phyloP scores from a whole-genome alignment of 2,797 vertebrate species.

The Rhinatrema bivittatum region DNA sequence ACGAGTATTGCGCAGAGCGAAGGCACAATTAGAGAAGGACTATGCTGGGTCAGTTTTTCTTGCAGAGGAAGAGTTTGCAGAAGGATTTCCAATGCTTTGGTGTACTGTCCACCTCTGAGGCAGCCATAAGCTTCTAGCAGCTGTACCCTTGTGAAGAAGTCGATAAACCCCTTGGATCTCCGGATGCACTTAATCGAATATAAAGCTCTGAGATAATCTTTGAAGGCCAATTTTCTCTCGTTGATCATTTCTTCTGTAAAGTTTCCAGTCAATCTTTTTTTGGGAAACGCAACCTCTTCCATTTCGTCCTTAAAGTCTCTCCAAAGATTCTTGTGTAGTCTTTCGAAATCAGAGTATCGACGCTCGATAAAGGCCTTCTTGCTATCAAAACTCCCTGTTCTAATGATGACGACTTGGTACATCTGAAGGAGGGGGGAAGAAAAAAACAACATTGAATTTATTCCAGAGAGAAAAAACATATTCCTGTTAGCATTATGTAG shows the following conservation, averaged over 20 bases:
- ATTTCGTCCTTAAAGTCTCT: conserved; percentile 75
- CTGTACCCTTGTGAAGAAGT: conserved; percentile 74
- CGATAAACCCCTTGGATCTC: conserved; percentile 55
- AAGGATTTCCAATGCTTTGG: conserved; percentile 56
- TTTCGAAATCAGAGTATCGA: conserved; percentile 80
- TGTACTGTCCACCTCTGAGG: conserved; percentile 76
- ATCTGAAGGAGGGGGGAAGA: conserved; percentile 42
- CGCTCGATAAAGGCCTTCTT: conserved; percentile 69
- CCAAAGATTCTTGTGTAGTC: conserved; percentile 67
- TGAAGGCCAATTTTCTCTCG: conserved; percentile 70
- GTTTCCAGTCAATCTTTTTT: conserved; percentile 69
- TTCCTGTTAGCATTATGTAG: too few species aligned
- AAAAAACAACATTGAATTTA: too few species aligned
- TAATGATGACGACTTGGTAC: conserved; percentile 79
- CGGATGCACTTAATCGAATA: conserved; percentile 60
- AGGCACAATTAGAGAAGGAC: conserved; percentile 51
- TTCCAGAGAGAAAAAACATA: too few species aligned
- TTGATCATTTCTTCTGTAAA: conserved; percentile 66
- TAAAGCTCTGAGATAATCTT: conserved; percentile 72
- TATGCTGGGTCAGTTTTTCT: conserved; percentile 71
- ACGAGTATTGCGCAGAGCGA: conserved; percentile 72
- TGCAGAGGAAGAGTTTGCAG: conserved; percentile 57
- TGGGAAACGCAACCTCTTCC: conserved; percentile 77
- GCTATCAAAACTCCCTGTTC: conserved; percentile 81
- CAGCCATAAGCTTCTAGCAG: conserved; percentile 63